These are phyloP conservation scores for Falco punctatus DNA, from an alignment of 2,113 vertebrate genomes.

Conservation along the genomic window DNA sequence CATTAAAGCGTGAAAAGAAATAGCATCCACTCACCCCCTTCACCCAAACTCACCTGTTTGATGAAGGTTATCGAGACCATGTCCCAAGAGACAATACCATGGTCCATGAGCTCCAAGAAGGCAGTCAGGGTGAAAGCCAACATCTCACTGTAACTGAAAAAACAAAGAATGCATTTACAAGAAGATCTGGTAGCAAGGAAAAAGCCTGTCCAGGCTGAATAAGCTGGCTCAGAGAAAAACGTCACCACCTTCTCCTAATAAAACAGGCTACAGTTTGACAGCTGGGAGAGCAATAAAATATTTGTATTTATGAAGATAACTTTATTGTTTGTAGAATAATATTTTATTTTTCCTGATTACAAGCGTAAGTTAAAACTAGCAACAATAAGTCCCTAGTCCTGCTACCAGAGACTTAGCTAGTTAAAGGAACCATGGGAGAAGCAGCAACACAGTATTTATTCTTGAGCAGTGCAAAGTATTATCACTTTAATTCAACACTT, in stretches of 20 bases:
- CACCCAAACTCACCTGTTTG: slow-evolving; percentile 86
- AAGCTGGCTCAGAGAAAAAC: neutral
- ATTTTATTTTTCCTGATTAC: neutral
- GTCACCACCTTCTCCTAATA: neutral
- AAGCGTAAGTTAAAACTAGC: neutral
- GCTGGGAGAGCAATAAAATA: neutral
- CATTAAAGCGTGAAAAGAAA: neutral
- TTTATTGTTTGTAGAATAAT: neutral
- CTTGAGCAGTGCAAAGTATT: neutral
- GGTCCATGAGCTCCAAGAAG: slow-evolving; percentile 99
- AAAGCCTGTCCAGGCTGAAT: neutral
- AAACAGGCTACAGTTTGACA: neutral
- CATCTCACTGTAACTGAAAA: slow-evolving; percentile 94
- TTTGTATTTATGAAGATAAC: neutral
- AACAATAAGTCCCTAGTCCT: neutral
- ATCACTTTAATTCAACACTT: neutral
- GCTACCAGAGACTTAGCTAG: neutral
- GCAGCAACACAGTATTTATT: neutral
- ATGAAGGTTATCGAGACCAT: slow-evolving; percentile 96
- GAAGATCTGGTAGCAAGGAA: neutral
- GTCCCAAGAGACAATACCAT: slow-evolving; percentile 98
- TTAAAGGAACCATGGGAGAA: neutral
- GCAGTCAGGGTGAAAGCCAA: slow-evolving; percentile 98
- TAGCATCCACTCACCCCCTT: neutral
- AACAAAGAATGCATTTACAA: neutral